Conservation (phyloP, 2,113 vertebrate species). For the Gobio gobio region DNA sequence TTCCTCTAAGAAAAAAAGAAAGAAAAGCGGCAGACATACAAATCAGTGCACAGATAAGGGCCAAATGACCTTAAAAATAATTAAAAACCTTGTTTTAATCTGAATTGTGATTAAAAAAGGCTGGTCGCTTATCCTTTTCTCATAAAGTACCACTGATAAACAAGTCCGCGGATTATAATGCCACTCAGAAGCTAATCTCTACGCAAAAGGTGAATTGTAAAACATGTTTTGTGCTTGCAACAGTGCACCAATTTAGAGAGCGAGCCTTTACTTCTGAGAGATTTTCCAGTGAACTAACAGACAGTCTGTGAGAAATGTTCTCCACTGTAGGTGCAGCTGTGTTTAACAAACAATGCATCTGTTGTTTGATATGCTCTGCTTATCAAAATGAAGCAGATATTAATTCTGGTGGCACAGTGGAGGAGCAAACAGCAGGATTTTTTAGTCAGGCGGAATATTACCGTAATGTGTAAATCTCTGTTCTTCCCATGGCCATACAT, state of each 20-base stretch:
- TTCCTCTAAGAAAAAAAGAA: slow-evolving; percentile 2
- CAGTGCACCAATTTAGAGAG: neutral
- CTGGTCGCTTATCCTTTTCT: neutral
- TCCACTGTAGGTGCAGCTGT: neutral
- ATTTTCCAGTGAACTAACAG: neutral
- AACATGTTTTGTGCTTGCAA: neutral
- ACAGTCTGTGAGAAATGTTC: neutral
- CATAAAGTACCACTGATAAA: slow-evolving; percentile 4
- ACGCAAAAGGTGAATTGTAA: slow-evolving; percentile 14
- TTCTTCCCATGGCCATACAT: neutral
- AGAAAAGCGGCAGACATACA: neutral
- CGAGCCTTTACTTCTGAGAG: neutral
- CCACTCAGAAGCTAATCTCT: slow-evolving; percentile 4
- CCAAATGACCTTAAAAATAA: slow-evolving; percentile 30
- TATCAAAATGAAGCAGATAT: neutral
- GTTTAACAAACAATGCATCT: slow-evolving; percentile 30
- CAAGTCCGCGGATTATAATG: slow-evolving; percentile 13
- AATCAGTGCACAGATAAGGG: slow-evolving; percentile 10
- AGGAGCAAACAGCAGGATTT: slow-evolving; percentile 6
- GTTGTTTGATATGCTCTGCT: slow-evolving; percentile 12
- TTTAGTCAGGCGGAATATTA: neutral
- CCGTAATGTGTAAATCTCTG: neutral
- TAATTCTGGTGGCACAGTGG: slow-evolving; percentile 1
- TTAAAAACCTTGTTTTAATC: slow-evolving; percentile 11
- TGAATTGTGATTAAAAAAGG: neutral